Evolutionary conservation across 92 coral and sea anemone species (phyloP), one percentile per base, ranked within the genome.

Genomic region (Actinostola sp.): DNA sequence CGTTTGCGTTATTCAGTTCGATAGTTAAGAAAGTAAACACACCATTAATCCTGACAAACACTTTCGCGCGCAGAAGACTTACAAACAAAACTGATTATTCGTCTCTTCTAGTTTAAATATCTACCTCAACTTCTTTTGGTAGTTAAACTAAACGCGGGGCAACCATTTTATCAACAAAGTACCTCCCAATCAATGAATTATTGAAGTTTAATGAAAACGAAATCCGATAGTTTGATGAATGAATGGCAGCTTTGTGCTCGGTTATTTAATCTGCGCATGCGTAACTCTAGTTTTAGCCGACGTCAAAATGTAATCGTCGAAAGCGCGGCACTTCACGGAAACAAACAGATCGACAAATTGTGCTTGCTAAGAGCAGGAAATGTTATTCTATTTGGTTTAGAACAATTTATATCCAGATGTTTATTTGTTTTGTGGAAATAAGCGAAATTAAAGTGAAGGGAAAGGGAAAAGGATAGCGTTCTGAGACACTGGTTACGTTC

Each of bases 391-490:
- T 67, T 67, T 49, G 60, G 12, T 9, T 67, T 15, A 27, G 45
- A 49, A 49, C 72, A 67, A 67, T 67, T 67, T 49, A 53, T 46
- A 67, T 30, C 60, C 5, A 9, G 24, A 39, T 34, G 1, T n/a
- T 31, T 67, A 25, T 67, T 67, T 46, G 29, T 48, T 67, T 34
- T n/a, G 17, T 28, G 1, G 36, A 28, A 41, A 30, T 67, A 46
- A 45, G 36, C 41, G 16, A 67, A 6, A 49, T 44, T 44, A 27
- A 32, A 46, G 10, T 3, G 0, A 41, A 43, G 1, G 26, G 16
- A n/a, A n/a, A n/a, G n/a, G n/a, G n/a, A n/a, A n/a, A n/a, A n/a
- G n/a, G n/a, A n/a, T n/a, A n/a, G n/a, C n/a, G n/a, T n/a, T n/a
- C n/a, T n/a, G n/a, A n/a, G n/a, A n/a, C n/a, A n/a, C n/a, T n/a